These are phyloP conservation scores for Hemiscyllium ocellatum DNA, from an alignment of 2,113 vertebrate species.

Conservation along the genomic window DNA sequence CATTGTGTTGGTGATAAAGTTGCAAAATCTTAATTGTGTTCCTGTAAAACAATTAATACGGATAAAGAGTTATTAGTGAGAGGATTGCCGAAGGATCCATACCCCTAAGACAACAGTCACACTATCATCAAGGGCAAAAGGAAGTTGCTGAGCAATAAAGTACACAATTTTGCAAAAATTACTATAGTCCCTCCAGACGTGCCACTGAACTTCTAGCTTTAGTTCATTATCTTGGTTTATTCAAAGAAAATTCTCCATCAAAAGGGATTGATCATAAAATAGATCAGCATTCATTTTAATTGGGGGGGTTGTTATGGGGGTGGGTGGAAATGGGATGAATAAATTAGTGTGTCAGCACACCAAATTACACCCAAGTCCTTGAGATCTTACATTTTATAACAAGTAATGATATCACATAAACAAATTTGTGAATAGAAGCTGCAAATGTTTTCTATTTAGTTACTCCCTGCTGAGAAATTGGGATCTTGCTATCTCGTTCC, in stretches of 20 bases:
- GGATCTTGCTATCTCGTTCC: not conserved
- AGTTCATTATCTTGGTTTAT: not conserved
- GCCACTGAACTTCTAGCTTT: not conserved
- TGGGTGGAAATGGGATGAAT: not conserved
- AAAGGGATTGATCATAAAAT: not conserved
- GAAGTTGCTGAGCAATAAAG: not conserved
- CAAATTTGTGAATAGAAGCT: not conserved
- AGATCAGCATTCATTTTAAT: not conserved
- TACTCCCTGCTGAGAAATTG: not conserved
- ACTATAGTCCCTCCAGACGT: not conserved
- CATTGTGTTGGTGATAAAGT: slow-evolving; percentile 1
- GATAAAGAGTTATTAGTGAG: not conserved
- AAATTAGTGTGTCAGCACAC: not conserved
- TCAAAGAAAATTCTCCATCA: not conserved
- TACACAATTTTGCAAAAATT: not conserved
- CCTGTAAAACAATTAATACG: not conserved
- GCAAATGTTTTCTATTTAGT: not conserved
- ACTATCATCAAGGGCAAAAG: not conserved
- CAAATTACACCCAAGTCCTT: not conserved
- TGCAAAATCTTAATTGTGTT: not conserved
- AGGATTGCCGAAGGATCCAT: not conserved
- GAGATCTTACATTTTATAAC: not conserved
- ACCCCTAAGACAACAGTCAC: not conserved
- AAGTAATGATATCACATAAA: not conserved
- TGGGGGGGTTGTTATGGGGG: not conserved